Conservation (phyloP, 2,888 invertebrate genomes). For the Zele albiditarsus region DNA sequence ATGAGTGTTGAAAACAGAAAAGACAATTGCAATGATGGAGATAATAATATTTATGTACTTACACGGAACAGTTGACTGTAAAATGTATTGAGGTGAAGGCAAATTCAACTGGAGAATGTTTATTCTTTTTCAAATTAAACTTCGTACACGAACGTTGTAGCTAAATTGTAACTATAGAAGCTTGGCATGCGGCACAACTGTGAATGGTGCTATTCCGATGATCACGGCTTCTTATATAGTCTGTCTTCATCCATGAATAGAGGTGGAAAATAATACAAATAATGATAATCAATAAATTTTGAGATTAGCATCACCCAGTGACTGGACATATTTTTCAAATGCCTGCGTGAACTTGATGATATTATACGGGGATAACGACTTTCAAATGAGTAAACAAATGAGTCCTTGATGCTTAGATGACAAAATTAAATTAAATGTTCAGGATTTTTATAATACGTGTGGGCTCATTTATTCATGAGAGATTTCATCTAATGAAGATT, state of each 20-base stretch:
- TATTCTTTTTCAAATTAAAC: slow-evolving; percentile 8
- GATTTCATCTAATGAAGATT: slow-evolving; percentile 3
- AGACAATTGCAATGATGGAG: neutral
- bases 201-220: slow-evolving; percentile 62
- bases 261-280: neutral
- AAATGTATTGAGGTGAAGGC: slow-evolving; percentile 28
- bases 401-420: neutral
- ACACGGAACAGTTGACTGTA: slow-evolving; percentile 2
- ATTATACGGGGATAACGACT: neutral
- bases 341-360: neutral
- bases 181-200: slow-evolving; percentile 60
- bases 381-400: neutral
- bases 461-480: neutral
- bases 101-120: slow-evolving; percentile 13
- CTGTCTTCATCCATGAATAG: slow-evolving; percentile 23
- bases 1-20: too few species aligned
- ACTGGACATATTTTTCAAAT: too few species aligned
- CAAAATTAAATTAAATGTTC: neutral
- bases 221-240: slow-evolving; percentile 57
- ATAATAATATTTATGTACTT: slow-evolving; percentile 9
- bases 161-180: slow-evolving; percentile 32
- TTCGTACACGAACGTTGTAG: slow-evolving; percentile 46
- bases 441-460: neutral
- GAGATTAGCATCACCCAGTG: neutral
- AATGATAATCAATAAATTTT: slow-evolving; percentile 2